Evolutionary conservation across 2,113 vertebrate genomes (phyloP).

Genomic region (Tympanuchus pallidicinctus): DNA sequence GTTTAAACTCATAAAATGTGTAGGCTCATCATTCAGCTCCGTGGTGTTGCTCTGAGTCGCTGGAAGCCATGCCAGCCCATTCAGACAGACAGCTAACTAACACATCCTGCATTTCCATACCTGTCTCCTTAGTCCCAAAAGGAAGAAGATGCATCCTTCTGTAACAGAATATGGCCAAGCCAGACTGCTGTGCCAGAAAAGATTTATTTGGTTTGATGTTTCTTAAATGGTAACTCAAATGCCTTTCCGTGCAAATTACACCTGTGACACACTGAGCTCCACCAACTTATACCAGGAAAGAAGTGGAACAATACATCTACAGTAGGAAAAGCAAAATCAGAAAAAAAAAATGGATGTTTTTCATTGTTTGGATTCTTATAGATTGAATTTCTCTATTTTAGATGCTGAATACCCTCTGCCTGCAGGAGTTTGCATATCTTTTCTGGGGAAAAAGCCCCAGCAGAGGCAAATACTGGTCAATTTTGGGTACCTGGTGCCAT

Average conservation of each 20-base stretch:
- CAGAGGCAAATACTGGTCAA: background rate
- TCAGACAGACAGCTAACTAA: background rate
- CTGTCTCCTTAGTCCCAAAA: background rate
- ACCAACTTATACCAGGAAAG: background rate
- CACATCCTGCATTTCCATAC: fast-evolving
- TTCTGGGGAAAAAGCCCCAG: fast-evolving
- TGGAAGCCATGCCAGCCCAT: background rate
- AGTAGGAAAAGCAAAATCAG: background rate
- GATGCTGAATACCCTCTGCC: background rate
- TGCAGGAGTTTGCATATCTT: background rate
- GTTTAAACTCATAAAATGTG: slow-evolving; percentile 15
- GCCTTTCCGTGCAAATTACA: background rate
- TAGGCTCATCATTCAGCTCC: background rate
- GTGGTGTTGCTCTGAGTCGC: background rate
- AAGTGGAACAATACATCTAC: background rate
- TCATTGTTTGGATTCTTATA: background rate
- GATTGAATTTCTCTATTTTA: background rate
- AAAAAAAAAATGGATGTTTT: fast-evolving
- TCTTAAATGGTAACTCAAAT: background rate
- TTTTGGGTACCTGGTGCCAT: background rate
- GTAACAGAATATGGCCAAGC: background rate
- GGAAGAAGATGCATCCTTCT: background rate
- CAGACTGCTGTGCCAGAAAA: fast-evolving
- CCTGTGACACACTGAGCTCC: background rate
- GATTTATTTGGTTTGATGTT: background rate